Percentiles rank a stretch among this genome's conserved stretches.
phyloP scores from a whole-genome alignment of 2,113 vertebrate species.

The Onychostoma macrolepis region DNA sequence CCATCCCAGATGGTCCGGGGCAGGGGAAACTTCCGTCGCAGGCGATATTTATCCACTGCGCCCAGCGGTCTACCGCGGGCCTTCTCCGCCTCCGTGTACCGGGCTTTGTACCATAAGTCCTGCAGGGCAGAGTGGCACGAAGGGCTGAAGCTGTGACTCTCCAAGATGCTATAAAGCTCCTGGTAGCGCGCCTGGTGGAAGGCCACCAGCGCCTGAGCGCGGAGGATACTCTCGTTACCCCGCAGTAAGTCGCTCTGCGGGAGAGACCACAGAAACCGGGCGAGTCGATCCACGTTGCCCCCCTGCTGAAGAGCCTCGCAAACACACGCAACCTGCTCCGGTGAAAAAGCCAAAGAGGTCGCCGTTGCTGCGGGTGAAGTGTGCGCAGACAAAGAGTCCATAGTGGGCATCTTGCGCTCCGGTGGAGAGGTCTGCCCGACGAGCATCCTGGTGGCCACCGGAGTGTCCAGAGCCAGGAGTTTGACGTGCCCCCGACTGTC shows the following conservation, averaged over 20 bases:
- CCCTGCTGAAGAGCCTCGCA: conserved; percentile 99
- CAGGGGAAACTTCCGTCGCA: conserved; percentile 96
- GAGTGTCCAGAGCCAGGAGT: conserved; percentile 78
- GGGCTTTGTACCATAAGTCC: conserved; percentile 98
- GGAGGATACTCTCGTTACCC: conserved; percentile 96
- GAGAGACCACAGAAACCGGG: conserved; percentile 96
- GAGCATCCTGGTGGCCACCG: conserved; percentile 82
- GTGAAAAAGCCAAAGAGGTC: conserved; percentile 89
- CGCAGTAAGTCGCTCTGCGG: conserved; percentile 93
- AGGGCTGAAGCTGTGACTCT: conserved; percentile 95
- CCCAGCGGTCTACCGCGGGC: conserved; percentile 95
- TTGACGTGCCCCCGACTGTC: conserved; percentile 77
- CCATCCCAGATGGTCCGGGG: conserved; percentile 99
- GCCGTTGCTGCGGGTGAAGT: conserved; percentile 76
- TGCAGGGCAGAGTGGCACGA: conserved; percentile 94
- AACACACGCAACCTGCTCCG: conserved; percentile 97
- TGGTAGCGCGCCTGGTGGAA: conserved; percentile 96
- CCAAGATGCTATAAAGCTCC: conserved; percentile 96
- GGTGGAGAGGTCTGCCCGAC: conserved; percentile 5
- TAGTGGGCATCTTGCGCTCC: conserved; percentile 33
- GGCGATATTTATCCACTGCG: conserved; percentile 98
- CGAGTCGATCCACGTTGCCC: conserved; percentile 95
- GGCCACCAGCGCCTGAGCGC: conserved; percentile 95
- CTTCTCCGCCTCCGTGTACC: conserved; percentile 96
- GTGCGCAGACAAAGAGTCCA: conserved; percentile 49